phyloP scores from a whole-genome alignment of 35 echinoderm and acorn worm genomes.

The Hemicentrotus pulcherrimus region DNA sequence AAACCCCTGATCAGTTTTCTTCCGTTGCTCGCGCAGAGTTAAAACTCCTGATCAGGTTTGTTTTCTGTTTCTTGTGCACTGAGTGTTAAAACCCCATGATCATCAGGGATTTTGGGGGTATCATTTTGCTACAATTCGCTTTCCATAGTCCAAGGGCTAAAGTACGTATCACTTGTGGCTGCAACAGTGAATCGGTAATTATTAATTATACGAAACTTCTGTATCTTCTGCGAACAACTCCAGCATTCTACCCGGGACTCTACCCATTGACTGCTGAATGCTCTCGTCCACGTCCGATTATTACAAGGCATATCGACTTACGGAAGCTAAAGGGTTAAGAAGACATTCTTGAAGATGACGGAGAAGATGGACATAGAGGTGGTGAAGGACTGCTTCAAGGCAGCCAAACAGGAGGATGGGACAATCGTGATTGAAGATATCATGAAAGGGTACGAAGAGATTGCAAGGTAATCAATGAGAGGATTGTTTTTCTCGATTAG shows the following conservation, averaged over 20 bases:
- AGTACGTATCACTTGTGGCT: neutral
- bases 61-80: too few relatives aligned
- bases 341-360: neutral
- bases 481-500: too few relatives aligned
- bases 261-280: neutral
- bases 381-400: neutral
- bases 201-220: too few relatives aligned
- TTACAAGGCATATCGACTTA: neutral
- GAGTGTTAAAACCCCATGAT: too few relatives aligned
- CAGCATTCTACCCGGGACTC: neutral
- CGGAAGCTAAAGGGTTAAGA: neutral
- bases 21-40: too few relatives aligned
- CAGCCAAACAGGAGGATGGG: conserved; percentile 6
- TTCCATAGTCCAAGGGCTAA: too few relatives aligned
- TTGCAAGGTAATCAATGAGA: neutral
- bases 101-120: too few relatives aligned
- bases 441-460: neutral
- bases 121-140: too few relatives aligned
- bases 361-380: conserved; percentile 9
- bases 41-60: too few relatives aligned
- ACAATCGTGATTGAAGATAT: neutral
- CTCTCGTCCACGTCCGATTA: neutral
- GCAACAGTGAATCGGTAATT: neutral
- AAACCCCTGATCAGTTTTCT: too few relatives aligned
- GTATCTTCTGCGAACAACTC: too few relatives aligned